phyloP scores from a whole-genome alignment of 2,888 invertebrate species.

The Epiperipatus broadwayi region DNA sequence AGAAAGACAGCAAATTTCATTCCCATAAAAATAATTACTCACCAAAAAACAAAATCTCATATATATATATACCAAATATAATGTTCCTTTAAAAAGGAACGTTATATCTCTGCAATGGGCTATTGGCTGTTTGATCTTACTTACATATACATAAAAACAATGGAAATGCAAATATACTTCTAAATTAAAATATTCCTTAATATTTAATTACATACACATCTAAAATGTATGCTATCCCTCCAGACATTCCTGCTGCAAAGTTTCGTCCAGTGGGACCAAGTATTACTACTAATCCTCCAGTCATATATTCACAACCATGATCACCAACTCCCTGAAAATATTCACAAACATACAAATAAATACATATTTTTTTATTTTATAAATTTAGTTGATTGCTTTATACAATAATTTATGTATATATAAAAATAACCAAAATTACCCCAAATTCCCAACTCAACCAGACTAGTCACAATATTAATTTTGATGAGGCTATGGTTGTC shows the following conservation, averaged over 20 bases:
- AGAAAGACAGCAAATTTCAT: no score
- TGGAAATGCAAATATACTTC: no score
- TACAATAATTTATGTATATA: not conserved
- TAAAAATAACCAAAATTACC: no score
- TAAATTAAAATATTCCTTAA: no score
- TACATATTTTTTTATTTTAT: no score
- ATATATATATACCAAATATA: not conserved
- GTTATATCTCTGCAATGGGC: no score
- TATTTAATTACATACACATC: slow-evolving; percentile 55
- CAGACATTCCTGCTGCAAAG: slow-evolving; percentile 98
- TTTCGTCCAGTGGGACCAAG: slow-evolving; percentile 87
- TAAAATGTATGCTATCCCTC: slow-evolving; percentile 83
- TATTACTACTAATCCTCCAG: slow-evolving; percentile 74
- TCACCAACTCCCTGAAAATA: slow-evolving; percentile 65
- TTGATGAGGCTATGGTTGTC: no score
- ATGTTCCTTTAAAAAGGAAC: slow-evolving; percentile 46
- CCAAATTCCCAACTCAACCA: no score
- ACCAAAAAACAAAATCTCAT: not conserved
- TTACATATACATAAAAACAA: slow-evolving; percentile 13
- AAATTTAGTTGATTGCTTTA: not conserved
- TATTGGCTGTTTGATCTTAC: not conserved
- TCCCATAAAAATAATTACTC: not conserved
- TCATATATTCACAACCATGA: slow-evolving; percentile 99
- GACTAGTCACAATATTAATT: no score
- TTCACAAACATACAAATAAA: slow-evolving; percentile 4